Conservation (phyloP, 2,113 vertebrate genomes). For the Nyctereutes procyonoides region DNA sequence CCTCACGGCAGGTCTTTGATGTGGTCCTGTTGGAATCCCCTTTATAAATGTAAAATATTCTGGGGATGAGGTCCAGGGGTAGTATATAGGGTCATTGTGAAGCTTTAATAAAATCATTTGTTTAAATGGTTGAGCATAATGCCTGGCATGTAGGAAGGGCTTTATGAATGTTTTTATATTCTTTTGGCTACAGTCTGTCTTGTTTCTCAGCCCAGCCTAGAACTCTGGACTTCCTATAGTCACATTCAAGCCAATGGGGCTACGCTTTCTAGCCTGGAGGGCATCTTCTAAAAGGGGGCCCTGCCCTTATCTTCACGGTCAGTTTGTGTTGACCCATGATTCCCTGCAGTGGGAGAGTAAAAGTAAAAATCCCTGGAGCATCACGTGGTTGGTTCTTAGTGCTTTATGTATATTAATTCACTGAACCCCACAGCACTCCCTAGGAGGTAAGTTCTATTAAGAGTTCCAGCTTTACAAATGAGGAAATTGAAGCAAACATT, state of each 20-base stretch:
- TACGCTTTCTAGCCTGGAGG: neutral
- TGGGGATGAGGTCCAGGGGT: neutral
- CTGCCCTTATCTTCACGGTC: neutral
- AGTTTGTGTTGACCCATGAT: neutral
- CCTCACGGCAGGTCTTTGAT: neutral
- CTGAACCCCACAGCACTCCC: neutral
- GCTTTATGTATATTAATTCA: neutral
- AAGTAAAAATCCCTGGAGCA: neutral
- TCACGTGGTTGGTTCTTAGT: neutral
- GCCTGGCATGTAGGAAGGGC: neutral
- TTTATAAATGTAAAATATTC: neutral
- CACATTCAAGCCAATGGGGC: neutral
- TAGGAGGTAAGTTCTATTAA: neutral
- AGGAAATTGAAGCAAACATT: neutral
- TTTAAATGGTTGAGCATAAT: neutral
- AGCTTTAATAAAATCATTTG: neutral
- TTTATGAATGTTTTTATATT: constrained; percentile 32
- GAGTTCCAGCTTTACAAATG: neutral
- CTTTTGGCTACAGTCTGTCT: neutral
- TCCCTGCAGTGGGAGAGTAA: neutral
- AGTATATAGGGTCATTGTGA: neutral
- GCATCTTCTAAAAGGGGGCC: neutral
- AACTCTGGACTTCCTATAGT: neutral
- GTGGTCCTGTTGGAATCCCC: neutral
- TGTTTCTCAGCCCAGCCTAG: neutral